Conservation (phyloP, 1,140 invertebrate species). For the Platyura marginata region DNA sequence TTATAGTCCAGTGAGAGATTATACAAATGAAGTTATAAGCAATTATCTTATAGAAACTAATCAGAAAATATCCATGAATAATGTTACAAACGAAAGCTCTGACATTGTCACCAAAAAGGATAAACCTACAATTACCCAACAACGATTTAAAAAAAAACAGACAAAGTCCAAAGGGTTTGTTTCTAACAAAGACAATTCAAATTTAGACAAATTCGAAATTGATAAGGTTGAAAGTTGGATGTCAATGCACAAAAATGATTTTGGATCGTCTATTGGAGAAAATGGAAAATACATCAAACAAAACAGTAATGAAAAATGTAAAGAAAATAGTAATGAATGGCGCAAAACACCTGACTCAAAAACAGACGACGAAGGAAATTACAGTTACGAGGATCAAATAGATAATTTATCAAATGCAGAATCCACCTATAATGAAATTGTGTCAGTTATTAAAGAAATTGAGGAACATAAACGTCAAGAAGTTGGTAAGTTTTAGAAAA, state of each 20-base stretch:
- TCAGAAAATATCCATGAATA: neutral
- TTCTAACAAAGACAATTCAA: too few species aligned
- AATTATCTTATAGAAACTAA: neutral
- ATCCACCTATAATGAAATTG: slow-evolving; percentile 22
- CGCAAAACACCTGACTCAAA: slow-evolving; percentile 10
- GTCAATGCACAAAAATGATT: slow-evolving; percentile 9
- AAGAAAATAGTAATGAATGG: slow-evolving; percentile 12
- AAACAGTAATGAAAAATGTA: neutral
- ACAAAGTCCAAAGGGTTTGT: slow-evolving; percentile 3
- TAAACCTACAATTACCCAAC: slow-evolving; percentile 11
- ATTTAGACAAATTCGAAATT: slow-evolving; percentile 22
- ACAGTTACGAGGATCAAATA: slow-evolving; percentile 12
- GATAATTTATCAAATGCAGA: slow-evolving; percentile 15
- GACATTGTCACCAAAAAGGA: too few species aligned
- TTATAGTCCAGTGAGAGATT: neutral
- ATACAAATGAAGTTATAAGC: neutral
- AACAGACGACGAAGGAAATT: slow-evolving; percentile 9
- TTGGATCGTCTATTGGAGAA: slow-evolving; percentile 4
- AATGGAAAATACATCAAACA: neutral
- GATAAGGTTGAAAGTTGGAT: slow-evolving; percentile 25
- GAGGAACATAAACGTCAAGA: slow-evolving; percentile 7
- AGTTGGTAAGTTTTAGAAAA: neutral
- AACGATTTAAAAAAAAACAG: slow-evolving; percentile 19
- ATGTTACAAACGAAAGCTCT: too few species aligned
- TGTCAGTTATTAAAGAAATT: slow-evolving; percentile 23